Conservation (phyloP, 2,888 invertebrate genomes). For the Lepidochrysops patricia region DNA sequence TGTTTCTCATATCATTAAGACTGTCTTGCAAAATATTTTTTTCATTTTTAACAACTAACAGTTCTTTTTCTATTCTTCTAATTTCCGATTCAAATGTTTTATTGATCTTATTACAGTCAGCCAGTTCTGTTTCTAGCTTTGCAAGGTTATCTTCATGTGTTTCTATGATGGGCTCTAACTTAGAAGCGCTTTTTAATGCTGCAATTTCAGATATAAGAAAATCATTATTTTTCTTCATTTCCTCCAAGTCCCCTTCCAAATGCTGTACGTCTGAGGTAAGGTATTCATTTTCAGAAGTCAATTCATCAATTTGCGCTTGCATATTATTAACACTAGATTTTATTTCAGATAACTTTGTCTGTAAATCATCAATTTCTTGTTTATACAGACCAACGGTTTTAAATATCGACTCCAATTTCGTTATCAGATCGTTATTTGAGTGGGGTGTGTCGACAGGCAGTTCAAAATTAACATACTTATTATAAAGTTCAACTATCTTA, state of each 20-base stretch:
- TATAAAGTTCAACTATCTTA: conserved; percentile 56
- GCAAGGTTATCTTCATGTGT: conserved; percentile 80
- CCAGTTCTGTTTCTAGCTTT: conserved; percentile 78
- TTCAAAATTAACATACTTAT: conserved; percentile 65
- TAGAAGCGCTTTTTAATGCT: conserved; percentile 76
- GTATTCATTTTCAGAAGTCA: conserved; percentile 65
- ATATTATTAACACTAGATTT: conserved; percentile 68
- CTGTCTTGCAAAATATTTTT: conserved; percentile 66
- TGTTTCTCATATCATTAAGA: conserved; percentile 66
- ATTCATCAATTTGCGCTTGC: conserved; percentile 73
- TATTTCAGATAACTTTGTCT: conserved; percentile 74
- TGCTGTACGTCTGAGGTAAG: conserved; percentile 62
- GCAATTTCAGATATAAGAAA: conserved; percentile 79
- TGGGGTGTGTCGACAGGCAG: conserved; percentile 61
- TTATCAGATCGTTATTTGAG: conserved; percentile 48
- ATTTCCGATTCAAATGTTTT: conserved; percentile 76
- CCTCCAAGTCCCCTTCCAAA: conserved; percentile 76
- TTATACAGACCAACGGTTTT: conserved; percentile 74
- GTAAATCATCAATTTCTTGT: conserved; percentile 73
- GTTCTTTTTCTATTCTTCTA: conserved; percentile 69
- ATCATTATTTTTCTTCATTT: conserved; percentile 82
- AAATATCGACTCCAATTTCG: conserved; percentile 69
- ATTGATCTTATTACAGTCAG: conserved; percentile 74
- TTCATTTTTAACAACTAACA: conserved; percentile 56
- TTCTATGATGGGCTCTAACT: conserved; percentile 81